Evolutionary conservation across 2,888 invertebrate species (phyloP).

Genomic region (Rotaria socialis): DNA sequence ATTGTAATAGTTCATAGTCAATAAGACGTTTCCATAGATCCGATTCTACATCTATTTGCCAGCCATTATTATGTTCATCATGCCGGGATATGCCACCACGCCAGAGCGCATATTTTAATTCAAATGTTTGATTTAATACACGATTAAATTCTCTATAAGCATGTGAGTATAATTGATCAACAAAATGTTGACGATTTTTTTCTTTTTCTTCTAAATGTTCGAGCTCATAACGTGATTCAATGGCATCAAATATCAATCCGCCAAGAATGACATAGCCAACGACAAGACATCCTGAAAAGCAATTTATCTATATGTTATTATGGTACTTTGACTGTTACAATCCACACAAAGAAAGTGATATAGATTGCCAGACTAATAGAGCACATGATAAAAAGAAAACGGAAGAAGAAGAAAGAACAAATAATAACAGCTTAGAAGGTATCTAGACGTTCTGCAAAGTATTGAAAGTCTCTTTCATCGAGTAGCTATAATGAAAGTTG

Average conservation of each 20-base stretch:
- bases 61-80: slow-evolving; percentile 5
- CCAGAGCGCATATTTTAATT: slow-evolving; percentile 36
- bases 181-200: slow-evolving; percentile 43
- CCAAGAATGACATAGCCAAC: slow-evolving; percentile 47
- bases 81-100: neutral
- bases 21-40: slow-evolving; percentile 15
- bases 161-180: slow-evolving; percentile 13
- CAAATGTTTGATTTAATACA: slow-evolving; percentile 34
- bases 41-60: slow-evolving; percentile 26
- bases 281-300: slow-evolving; percentile 38
- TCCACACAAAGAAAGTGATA: too few species aligned
- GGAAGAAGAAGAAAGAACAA: too few species aligned
- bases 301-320: neutral
- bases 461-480: too few species aligned
- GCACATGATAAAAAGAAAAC: too few species aligned
- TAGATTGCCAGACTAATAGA: too few species aligned
- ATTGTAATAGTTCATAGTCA: slow-evolving; percentile 5
- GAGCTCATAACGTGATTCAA: slow-evolving; percentile 46
- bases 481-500: too few species aligned
- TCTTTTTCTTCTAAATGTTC: slow-evolving; percentile 44
- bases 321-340: too few species aligned
- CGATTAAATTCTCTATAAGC: slow-evolving; percentile 34
- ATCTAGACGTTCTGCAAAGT: too few species aligned
- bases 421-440: too few species aligned
- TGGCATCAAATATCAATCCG: slow-evolving; percentile 45